Percentiles rank a stretch among this genome's conserved stretches.
These are phyloP conservation scores for Triops longicaudatus DNA, from an alignment of 1,140 invertebrate species.

Conservation along the genomic window DNA sequence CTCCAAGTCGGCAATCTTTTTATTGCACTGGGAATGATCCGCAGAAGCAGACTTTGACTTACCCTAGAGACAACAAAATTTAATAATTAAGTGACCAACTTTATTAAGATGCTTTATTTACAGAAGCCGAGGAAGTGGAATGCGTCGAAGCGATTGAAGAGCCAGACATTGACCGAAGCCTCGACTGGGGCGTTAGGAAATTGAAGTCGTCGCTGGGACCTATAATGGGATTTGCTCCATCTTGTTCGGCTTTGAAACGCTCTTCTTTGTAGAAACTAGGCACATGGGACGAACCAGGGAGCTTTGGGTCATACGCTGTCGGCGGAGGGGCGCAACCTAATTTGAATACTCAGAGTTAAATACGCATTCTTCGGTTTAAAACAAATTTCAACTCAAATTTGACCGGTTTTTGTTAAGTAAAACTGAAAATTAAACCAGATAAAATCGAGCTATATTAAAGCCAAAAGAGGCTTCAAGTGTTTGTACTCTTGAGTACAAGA, in stretches of 20 bases:
- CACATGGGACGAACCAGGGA: not conserved
- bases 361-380: not conserved
- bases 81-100: not conserved
- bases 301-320: conserved; percentile 26
- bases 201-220: not conserved
- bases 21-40: conserved; percentile 19
- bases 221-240: not conserved
- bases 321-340: conserved; percentile 24
- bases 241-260: not conserved
- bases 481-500: no score
- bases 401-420: no score
- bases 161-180: conserved; percentile 15
- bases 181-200: not conserved
- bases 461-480: no score
- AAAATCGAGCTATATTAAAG: no score
- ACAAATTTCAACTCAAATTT: not conserved
- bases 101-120: not conserved
- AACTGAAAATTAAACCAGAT: no score
- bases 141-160: conserved; percentile 17
- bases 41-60: not conserved
- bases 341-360: not conserved
- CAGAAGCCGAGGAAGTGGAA: not conserved
- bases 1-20: conserved; percentile 26
- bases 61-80: not conserved
- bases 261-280: conserved; percentile 18